Evolutionary conservation across 2,797 vertebrate species (phyloP).

Genomic region (Apogon hyalosoma): DNA sequence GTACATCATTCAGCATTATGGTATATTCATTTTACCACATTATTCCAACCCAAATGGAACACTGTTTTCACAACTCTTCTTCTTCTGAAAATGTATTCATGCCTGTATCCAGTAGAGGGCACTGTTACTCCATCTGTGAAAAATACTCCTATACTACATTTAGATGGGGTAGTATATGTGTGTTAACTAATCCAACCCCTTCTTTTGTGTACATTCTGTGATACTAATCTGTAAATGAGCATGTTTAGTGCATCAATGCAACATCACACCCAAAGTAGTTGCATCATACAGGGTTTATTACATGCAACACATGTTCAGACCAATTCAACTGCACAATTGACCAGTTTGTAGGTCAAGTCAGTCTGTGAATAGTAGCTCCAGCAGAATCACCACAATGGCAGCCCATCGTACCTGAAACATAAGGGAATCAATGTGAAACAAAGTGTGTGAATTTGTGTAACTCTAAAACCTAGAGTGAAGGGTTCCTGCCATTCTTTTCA

Average conservation of each 20-base stretch:
- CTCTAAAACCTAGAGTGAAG: neutral
- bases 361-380: conserved; percentile 9
- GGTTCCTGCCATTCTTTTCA: neutral
- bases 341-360: conserved; percentile 18
- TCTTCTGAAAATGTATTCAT: neutral
- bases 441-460: neutral
- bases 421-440: conserved; percentile 6
- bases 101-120: conserved; percentile 51
- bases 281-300: conserved; percentile 59
- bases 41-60: conserved; percentile 2
- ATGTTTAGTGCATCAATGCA: neutral
- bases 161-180: too few relatives aligned
- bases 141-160: conserved; percentile 1
- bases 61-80: conserved; percentile 4
- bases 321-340: conserved; percentile 10
- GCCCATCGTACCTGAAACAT: conserved; percentile 67
- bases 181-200: too few relatives aligned
- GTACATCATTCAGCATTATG: neutral
- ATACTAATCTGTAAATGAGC: neutral
- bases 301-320: conserved; percentile 60
- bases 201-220: too few relatives aligned
- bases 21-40: neutral
- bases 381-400: conserved; percentile 71
- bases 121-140: conserved; percentile 36
- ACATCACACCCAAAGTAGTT: conserved; percentile 24